Conservation (phyloP, 1,140 invertebrate genomes). For the Cotesia glomerata region DNA sequence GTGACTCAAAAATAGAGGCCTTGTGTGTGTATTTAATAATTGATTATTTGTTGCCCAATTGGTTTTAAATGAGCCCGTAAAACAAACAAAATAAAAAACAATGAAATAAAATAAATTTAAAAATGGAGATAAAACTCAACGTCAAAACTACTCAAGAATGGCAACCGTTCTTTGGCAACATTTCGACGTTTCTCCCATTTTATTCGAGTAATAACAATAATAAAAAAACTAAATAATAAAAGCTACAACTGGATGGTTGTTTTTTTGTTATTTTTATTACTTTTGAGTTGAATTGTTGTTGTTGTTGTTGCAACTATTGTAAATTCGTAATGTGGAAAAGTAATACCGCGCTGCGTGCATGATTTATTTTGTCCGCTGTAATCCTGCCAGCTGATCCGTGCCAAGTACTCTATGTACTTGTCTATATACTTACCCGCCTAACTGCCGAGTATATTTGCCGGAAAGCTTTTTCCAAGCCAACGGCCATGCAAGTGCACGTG, state of each 20-base stretch:
- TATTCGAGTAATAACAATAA: background rate
- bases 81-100: background rate
- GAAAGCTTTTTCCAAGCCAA: constrained; percentile 16
- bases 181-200: background rate
- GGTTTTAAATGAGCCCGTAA: background rate
- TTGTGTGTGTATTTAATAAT: background rate
- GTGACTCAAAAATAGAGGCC: background rate
- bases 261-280: background rate
- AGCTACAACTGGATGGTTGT: no score
- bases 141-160: background rate
- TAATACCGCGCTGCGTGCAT: background rate
- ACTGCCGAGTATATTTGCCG: constrained; percentile 13
- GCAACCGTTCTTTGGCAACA: background rate
- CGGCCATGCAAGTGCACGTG: constrained; percentile 5
- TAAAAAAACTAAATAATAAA: background rate
- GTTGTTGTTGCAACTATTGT: no score
- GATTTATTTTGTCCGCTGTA: background rate
- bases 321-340: background rate
- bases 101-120: background rate
- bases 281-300: no score
- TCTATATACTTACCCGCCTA: background rate
- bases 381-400: constrained; percentile 23
- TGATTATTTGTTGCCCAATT: background rate
- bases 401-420: background rate
- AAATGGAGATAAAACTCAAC: background rate